Evolutionary conservation across 1,140 invertebrate species (phyloP), one percentile per base, ranked within the genome.

Genomic region (Daktulosphaira vitifoliae): DNA sequence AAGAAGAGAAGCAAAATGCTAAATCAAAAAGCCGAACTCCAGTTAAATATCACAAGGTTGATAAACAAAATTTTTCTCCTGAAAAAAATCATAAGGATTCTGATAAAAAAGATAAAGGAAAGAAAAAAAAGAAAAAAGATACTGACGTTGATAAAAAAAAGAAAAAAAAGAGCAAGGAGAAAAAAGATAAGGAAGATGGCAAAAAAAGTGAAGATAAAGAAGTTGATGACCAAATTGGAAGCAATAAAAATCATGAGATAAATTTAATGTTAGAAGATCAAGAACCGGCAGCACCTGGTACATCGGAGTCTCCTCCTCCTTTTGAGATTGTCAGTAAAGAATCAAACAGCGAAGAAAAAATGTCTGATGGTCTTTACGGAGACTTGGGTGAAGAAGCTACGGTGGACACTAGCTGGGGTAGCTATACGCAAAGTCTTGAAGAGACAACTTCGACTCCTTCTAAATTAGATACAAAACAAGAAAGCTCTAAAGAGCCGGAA

Each of bases 151-250:
- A 77, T 20, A 70, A 73, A 66, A 68, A 69, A 79, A 76, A 71
- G 77, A 78, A 67, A 78, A 78, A 76, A 72, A 68, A 74, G 64
- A 71, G 74, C 68, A 75, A 73, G 69, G 74, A 74, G 67, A 77
- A 79, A 66, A 75, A 78, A 66, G 68, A 73, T 69, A 68, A 71
- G 66, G 74, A 69, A 76, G 68, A 73, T 18, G 68, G 52, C 18
- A 70, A 71, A 68, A 68, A 72, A 62, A 67, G 72, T 46, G 64
- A 73, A 7, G 71, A 73, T 26, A 69, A 71, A 20, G 70, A 69
- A 50, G 67, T 68, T 37, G 70, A 68, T 72, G 64, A 67, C 72
- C 65, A 59, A 72, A 18, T 71, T 71, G 44, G 68, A 69, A 26
- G 70, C 68, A 59, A 65, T 54, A 51, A 71, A 11, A 64, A 71